Base-by-base conservation (phyloP, 2,797 vertebrate species). In the Hypotaenidia philippensis region DNA sequence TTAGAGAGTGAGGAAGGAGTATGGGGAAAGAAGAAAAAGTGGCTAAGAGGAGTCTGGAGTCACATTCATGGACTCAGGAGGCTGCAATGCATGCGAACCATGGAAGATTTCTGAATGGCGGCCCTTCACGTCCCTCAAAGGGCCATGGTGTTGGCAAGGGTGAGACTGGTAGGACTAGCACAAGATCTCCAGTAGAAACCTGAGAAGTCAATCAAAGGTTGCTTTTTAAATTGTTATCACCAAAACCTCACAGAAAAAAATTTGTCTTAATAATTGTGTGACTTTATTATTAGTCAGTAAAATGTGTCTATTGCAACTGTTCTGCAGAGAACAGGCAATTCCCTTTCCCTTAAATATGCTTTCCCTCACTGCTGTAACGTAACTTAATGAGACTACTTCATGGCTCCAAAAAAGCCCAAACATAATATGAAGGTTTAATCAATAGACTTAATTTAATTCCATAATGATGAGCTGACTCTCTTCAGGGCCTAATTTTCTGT, bases 391-490 rank as follows among this genome's bases (percentile, higher is more conserved):
- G 53, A 40, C 17, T 82, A 72, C 45, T 93, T 86, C 47, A 63
- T 87, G 68, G 47, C 68, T 89, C 45, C 8, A 53, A 79, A 96
- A 83, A 93, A 68, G 27, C 38, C 52, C 32, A 84, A 66, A 20
- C 32, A 74, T 68, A 83, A 53, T 70, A 82, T 34, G 72, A 94
- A 64, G 27, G 1, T 93, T 96, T 90, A 89, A 93, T 92, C 81
- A 90, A 92, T 68, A 83, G 34, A 45, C n/a, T 90, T 89, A 87
- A 91, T 94, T 94, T 91, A 84, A 92, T 89, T 94, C 81, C 57
- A 23, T 78, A 81, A 83, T 9, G 1, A 94, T 68, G 44, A 80
- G 52, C 32, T 87, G 41, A 50, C 57, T 89, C 74, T 91, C 60
- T 80, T 92, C 60, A 61, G 53, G 44, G 76, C 23, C 81, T 87